Conservation (phyloP, 2,888 invertebrate genomes). For the Elmis aenea region DNA sequence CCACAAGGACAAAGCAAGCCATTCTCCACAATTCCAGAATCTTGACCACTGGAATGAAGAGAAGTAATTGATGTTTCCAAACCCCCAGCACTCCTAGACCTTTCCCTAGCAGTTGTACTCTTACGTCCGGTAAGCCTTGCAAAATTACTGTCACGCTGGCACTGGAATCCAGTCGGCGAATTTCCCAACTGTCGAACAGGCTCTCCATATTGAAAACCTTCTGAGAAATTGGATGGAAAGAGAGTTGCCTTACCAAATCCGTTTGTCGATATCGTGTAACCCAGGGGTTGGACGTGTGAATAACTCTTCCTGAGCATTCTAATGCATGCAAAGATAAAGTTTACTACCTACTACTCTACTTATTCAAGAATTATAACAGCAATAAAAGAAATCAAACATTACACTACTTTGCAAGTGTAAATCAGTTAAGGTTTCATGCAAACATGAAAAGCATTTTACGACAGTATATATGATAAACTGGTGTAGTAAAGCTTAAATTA, state of each 20-base stretch:
- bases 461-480: too few relatives aligned
- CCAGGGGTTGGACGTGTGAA: constrained; percentile 34
- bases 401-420: too few relatives aligned
- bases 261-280: constrained; percentile 38
- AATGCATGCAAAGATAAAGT: constrained; percentile 20
- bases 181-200: constrained; percentile 38
- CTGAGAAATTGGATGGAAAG: constrained; percentile 46
- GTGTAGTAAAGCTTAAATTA: too few relatives aligned
- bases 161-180: constrained; percentile 28
- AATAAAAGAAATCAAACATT: too few relatives aligned
- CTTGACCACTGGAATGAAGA: constrained; percentile 76
- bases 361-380: too few relatives aligned
- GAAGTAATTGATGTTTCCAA: constrained; percentile 73
- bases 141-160: constrained; percentile 38
- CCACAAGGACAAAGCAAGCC: constrained; percentile 59
- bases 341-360: constrained; percentile 11
- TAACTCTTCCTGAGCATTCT: constrained; percentile 38
- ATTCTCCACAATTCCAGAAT: constrained; percentile 66
- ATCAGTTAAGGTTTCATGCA: too few relatives aligned
- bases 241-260: constrained; percentile 44
- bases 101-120: constrained; percentile 29
- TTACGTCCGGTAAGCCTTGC: constrained; percentile 30
- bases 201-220: constrained; percentile 44
- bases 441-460: too few relatives aligned
- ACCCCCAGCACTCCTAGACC: constrained; percentile 41